Evolutionary conservation across 1,140 invertebrate genomes (phyloP).

Genomic region (Uloborus diversus): DNA sequence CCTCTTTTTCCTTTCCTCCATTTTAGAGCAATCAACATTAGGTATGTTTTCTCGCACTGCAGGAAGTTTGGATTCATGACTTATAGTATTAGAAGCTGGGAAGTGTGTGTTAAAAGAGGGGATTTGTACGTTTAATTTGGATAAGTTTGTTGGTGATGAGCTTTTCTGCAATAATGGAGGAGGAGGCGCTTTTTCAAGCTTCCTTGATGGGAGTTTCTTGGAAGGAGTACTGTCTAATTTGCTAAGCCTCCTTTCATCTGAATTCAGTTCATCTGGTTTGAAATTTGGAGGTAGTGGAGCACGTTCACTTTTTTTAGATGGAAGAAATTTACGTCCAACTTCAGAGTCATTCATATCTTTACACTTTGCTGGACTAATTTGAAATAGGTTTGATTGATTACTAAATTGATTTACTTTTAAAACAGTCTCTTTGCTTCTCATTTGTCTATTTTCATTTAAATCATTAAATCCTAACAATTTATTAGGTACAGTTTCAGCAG

Average conservation of each 20-base stretch:
- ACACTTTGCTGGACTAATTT: no score
- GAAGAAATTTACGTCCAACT: neutral
- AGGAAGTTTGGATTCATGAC: constrained; percentile 7
- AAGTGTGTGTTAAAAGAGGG: neutral
- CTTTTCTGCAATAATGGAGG: constrained; percentile 38
- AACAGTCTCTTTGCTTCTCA: neutral
- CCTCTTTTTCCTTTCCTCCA: no score
- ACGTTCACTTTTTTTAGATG: constrained; percentile 29
- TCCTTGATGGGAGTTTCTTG: constrained; percentile 29
- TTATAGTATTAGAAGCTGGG: neutral
- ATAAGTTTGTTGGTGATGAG: neutral
- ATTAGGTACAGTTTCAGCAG: no score
- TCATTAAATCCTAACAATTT: no score
- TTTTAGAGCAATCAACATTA: constrained; percentile 1
- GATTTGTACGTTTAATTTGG: neutral
- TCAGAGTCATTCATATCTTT: neutral
- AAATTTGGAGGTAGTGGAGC: constrained; percentile 25
- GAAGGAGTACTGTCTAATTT: neutral
- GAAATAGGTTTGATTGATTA: no score
- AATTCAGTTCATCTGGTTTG: neutral
- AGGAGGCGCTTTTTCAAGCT: constrained; percentile 35
- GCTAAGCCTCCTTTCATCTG: neutral
- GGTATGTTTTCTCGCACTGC: constrained; percentile 44
- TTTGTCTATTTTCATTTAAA: neutral
- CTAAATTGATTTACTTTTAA: no score